Evolutionary conservation across 2,888 invertebrate species (phyloP), one percentile per base, ranked within the genome.

Genomic region (Eupeodes luniger): DNA sequence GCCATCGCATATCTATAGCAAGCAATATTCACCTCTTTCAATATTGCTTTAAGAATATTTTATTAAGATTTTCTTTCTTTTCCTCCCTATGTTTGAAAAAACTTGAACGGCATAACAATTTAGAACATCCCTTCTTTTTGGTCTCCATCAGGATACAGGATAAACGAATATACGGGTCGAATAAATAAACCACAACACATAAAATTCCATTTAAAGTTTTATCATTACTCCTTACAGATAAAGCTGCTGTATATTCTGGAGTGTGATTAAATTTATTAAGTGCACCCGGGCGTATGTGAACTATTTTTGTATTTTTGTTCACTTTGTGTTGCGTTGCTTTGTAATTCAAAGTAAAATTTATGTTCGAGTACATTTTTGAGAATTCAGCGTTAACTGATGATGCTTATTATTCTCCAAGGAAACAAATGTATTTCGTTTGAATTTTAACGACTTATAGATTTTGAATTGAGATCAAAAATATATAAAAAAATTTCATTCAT

Each of bases 261-360:
- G 34, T 34, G 7, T 12, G 34, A 59, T 12, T 34, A n/a, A 36
- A 59, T 59, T 34, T 59, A n/a, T 59, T 14, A 14, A 14, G 59
- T 34, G 14, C 59, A 59, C 59, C 34, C 34, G 34, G 59, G 59
- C 59, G 59, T 59, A 59, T 59, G 59, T 59, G 34, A 14, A 59
- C 14, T n/a, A 36, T 59, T 59, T 36, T 59, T 59, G 1, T 2
- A 2, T 2, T 59, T 3, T 5, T 40, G 2, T 14, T 11, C 6
- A 5, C 3, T 55, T 55, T 57, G 57, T 57, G 27, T 34, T 0
- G 36, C 36, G 36, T 36, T 36, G 5, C 5, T 40, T 40, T 7
- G 10, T 10, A 59, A 59, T 34, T n/a, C n/a, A 14, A 57, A 57
- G 27, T 57, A 27, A 0, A 57, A 57, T 57, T 5, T 57, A 34